A percentile compares a stretch with the other conserved stretches of the same genome.
Evolutionary conservation across 2,797 vertebrate genomes (phyloP).

Genomic region (Phyllotis vaccarum): DNA sequence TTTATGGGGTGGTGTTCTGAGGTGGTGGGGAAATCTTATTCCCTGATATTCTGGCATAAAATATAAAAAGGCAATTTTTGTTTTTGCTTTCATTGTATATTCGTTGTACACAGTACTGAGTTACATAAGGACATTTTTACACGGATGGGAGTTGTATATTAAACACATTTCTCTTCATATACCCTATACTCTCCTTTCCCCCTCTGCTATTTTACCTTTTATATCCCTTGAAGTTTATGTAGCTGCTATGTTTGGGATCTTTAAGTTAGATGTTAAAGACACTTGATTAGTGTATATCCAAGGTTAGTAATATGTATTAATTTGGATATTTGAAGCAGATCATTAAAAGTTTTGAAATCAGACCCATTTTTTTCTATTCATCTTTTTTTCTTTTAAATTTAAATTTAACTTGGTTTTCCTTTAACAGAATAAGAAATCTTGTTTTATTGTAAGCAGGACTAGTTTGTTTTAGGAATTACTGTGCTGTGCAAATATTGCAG

Average conservation of each 20-base stretch:
- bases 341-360: constrained; percentile 60
- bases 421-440: not conserved
- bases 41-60: not conserved
- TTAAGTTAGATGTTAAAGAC: constrained; percentile 41
- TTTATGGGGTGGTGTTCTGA: not conserved
- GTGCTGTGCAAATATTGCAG: not conserved
- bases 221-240: not conserved
- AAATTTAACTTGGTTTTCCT: not conserved
- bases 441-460: constrained; percentile 9
- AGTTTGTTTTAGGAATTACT: constrained; percentile 58
- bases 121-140: not conserved
- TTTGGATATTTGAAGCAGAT: constrained; percentile 1
- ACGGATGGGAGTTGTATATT: not conserved
- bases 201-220: not conserved
- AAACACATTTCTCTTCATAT: not conserved
- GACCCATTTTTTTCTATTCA: not conserved
- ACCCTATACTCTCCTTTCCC: not conserved
- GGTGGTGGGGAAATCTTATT: not conserved
- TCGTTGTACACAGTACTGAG: not conserved
- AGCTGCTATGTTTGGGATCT: constrained; percentile 18
- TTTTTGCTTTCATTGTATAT: not conserved
- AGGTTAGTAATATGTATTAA: not conserved
- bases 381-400: not conserved
- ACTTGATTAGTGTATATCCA: not conserved
- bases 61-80: constrained; percentile 50